Percentiles rank a stretch among this genome's conserved stretches.
phyloP scores from a whole-genome alignment of 1,140 invertebrate species.

The Lepidotrigona ventralis region DNA sequence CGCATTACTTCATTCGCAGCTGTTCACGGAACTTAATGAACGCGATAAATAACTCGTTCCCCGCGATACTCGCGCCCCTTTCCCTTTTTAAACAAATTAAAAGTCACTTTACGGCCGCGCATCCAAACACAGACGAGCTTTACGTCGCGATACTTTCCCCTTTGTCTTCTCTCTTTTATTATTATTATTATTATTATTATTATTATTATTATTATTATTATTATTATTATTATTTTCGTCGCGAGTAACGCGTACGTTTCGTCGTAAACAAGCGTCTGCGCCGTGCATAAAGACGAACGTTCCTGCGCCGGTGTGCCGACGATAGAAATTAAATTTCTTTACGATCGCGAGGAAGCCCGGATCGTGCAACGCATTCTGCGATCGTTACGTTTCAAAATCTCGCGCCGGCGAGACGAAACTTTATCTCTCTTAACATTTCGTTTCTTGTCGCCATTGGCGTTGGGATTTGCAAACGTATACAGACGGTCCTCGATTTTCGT shows the following conservation, averaged over 20 bases:
- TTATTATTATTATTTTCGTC: neutral
- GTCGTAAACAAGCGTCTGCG: neutral
- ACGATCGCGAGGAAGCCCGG: neutral
- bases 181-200: no score
- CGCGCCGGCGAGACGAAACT: neutral
- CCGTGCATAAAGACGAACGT: neutral
- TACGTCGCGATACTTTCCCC: neutral
- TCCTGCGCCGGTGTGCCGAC: no score
- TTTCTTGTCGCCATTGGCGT: neutral
- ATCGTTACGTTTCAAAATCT: neutral
- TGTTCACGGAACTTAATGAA: slow-evolving; percentile 23
- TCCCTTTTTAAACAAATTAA: slow-evolving; percentile 21
- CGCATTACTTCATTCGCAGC: neutral
- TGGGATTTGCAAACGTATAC: neutral
- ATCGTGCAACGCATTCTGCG: no score
- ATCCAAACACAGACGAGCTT: neutral
- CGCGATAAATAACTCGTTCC: neutral
- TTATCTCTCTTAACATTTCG: neutral
- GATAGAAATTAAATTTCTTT: slow-evolving; percentile 14
- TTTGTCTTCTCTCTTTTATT: neutral
- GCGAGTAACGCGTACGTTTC: neutral
- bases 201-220: no score
- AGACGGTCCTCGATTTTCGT: no score
- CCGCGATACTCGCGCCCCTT: no score
- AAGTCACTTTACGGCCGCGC: neutral